phyloP scores from a whole-genome alignment of 2,888 invertebrate genomes.

The Melinaea menophilus region DNA sequence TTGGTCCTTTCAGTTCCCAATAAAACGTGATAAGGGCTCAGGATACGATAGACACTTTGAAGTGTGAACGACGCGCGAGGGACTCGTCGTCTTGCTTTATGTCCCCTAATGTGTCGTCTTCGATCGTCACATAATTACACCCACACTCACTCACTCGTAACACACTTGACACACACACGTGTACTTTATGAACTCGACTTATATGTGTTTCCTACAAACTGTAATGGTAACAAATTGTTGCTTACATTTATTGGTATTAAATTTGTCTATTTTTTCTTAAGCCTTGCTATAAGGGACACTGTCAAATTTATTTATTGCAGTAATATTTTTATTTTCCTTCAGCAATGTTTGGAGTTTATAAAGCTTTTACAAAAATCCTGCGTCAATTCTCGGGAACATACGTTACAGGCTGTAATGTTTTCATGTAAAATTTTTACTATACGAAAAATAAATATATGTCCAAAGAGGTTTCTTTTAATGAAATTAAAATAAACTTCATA shows the following conservation, averaged over 20 bases:
- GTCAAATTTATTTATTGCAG: conserved; percentile 51
- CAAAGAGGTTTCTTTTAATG: no score
- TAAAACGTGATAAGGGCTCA: conserved; percentile 55
- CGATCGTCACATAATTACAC: conserved; percentile 20
- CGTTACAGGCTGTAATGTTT: conserved; percentile 31
- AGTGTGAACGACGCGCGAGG: conserved; percentile 42
- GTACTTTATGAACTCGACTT: background rate
- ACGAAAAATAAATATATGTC: no score
- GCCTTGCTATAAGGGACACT: conserved; percentile 37
- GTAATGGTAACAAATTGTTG: conserved; percentile 28
- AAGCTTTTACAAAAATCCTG: conserved; percentile 50
- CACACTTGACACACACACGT: background rate
- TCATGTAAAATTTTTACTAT: no score
- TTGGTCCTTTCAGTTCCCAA: conserved; percentile 55
- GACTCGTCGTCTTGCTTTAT: conserved; percentile 52
- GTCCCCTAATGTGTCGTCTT: conserved; percentile 45
- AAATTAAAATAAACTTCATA: conserved; percentile 22
- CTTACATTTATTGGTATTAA: conserved; percentile 41
- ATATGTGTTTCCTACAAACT: background rate
- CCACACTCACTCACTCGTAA: conserved; percentile 9
- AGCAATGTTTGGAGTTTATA: conserved; percentile 42
- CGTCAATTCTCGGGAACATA: conserved; percentile 41
- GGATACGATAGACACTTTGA: conserved; percentile 39
- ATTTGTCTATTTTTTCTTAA: conserved; percentile 39
- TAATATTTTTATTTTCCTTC: conserved; percentile 49